These are phyloP conservation scores for Odontamblyopus lacepedii DNA, from an alignment of 2,797 vertebrate genomes.

Conservation along the genomic window DNA sequence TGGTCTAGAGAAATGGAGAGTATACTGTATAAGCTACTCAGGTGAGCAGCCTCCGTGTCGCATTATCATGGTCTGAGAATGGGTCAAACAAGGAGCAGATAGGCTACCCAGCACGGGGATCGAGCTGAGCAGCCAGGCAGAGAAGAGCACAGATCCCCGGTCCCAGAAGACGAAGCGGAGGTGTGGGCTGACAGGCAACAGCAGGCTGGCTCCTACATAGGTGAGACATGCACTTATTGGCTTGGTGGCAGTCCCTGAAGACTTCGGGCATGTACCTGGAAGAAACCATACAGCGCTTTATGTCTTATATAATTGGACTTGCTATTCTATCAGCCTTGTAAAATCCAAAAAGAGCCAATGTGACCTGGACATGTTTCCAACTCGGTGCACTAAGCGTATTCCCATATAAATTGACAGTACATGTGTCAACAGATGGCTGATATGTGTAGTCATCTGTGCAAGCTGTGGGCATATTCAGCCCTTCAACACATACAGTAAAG, in stretches of 20 bases:
- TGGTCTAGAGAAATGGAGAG: slow-evolving; percentile 50
- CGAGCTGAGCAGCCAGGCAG: slow-evolving; percentile 58
- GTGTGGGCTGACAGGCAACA: slow-evolving; percentile 57
- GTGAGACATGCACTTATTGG: slow-evolving; percentile 44
- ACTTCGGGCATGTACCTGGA: slow-evolving; percentile 17
- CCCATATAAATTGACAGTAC: slow-evolving; percentile 27
- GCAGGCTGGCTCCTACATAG: slow-evolving; percentile 46
- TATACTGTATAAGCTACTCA: slow-evolving; percentile 33
- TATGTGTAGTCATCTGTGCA: slow-evolving; percentile 13
- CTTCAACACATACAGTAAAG: slow-evolving; percentile 29
- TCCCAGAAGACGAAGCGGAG: slow-evolving; percentile 10
- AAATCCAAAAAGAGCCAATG: slow-evolving; percentile 51
- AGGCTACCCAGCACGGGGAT: slow-evolving; percentile 52
- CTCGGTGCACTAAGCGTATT: slow-evolving; percentile 19
- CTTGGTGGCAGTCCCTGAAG: slow-evolving; percentile 41
- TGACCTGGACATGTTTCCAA: slow-evolving; percentile 21
- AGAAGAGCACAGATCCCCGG: slow-evolving; percentile 36
- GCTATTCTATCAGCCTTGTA: slow-evolving; percentile 57
- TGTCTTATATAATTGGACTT: slow-evolving; percentile 75
- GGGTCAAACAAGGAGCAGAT: slow-evolving; percentile 61
- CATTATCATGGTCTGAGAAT: slow-evolving; percentile 48
- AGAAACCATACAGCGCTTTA: slow-evolving; percentile 29
- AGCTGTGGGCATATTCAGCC: slow-evolving; percentile 21
- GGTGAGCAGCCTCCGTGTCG: slow-evolving; percentile 58
- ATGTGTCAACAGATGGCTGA: slow-evolving; percentile 38